Percentiles rank a stretch among this genome's conserved stretches.
Conservation (phyloP, 2,113 vertebrate species). For the Mesembrinibis cayennensis region DNA sequence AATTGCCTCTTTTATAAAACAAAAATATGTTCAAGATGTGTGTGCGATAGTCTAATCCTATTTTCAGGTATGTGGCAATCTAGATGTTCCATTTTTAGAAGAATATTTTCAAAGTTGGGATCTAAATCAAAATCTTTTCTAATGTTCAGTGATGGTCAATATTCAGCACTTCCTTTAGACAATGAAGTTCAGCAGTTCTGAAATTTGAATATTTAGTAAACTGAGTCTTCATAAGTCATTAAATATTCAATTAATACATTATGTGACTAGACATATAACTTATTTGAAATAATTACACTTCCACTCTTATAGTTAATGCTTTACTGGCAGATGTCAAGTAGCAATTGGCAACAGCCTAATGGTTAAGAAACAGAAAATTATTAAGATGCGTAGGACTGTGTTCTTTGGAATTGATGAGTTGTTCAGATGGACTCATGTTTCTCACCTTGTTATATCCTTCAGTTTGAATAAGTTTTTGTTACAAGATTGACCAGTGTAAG, state of each 20-base stretch:
- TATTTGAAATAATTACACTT: background rate
- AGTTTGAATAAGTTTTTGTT: background rate
- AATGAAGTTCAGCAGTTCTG: background rate
- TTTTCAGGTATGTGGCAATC: background rate
- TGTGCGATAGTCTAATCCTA: background rate
- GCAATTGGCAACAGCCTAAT: background rate
- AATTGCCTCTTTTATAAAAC: constrained; percentile 4
- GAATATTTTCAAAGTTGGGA: background rate
- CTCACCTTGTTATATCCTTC: background rate
- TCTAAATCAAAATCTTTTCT: background rate
- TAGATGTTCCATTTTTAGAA: background rate
- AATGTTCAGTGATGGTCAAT: background rate
- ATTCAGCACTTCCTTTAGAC: background rate
- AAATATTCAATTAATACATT: background rate
- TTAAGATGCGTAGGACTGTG: background rate
- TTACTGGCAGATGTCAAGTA: background rate
- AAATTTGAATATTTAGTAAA: background rate
- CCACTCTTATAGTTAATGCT: background rate
- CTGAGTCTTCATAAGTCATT: background rate
- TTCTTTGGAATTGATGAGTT: background rate
- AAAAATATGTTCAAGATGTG: constrained; percentile 53
- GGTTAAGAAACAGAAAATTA: background rate
- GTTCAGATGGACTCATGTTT: background rate
- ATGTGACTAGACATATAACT: background rate
- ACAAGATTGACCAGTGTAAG: background rate